Percentiles rank a stretch among this genome's conserved stretches.
Conservation (phyloP, 92 coral and sea anemone genomes). For the Parazoanthus swiftii region DNA sequence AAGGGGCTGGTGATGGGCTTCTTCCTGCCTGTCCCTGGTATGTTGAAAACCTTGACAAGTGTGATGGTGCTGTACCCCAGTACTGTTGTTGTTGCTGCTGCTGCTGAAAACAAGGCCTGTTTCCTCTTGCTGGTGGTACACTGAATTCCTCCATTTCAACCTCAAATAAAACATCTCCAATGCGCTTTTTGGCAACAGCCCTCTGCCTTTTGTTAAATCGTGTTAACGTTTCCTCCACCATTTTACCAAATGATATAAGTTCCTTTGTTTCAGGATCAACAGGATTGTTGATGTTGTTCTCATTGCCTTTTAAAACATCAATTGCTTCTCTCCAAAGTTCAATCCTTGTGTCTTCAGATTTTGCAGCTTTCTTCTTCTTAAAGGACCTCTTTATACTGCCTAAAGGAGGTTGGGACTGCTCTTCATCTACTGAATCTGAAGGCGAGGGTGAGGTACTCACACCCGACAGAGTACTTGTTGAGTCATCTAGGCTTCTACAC, state of each 20-base stretch:
- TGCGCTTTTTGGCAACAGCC: conserved; percentile 28
- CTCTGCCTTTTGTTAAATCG: conserved; percentile 38
- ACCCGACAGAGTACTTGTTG: conserved; percentile 33
- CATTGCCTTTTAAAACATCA: conserved; percentile 24
- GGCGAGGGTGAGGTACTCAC: no score
- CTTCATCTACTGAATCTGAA: neutral
- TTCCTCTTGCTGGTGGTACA: conserved; percentile 7
- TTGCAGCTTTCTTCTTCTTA: conserved; percentile 6
- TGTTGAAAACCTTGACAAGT: neutral
- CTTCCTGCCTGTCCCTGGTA: conserved; percentile 2
- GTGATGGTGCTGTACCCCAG: conserved; percentile 6
- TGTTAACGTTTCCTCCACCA: conserved; percentile 29
- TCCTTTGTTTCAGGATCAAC: conserved; percentile 10
- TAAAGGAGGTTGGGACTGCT: neutral
- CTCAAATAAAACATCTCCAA: conserved; percentile 44
- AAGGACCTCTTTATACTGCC: conserved; percentile 13
- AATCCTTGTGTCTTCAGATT: conserved; percentile 9
- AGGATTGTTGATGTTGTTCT: neutral
- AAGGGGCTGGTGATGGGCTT: conserved; percentile 4
- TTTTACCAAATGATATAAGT: conserved; percentile 16
- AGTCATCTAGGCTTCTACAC: conserved; percentile 15
- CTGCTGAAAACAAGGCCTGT: conserved; percentile 1
- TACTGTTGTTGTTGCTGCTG: neutral
- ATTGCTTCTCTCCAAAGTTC: conserved; percentile 33
- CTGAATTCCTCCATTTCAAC: conserved; percentile 33